Conservation (phyloP, 2,888 invertebrate species). For the Celastrina argiolus region DNA sequence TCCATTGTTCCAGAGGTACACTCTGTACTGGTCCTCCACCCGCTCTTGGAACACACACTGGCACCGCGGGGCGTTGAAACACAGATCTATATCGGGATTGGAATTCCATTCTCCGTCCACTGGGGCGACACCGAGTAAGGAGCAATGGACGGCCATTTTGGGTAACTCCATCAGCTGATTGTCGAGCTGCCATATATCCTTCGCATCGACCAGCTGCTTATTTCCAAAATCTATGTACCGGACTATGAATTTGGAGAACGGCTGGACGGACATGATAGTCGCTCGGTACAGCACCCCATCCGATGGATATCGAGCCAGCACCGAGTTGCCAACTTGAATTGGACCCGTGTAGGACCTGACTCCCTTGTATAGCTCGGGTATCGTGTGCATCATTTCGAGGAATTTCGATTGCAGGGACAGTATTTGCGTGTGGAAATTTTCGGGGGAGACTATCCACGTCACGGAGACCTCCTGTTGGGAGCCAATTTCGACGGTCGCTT, state of each 20-base stretch:
- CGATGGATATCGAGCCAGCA: conserved; percentile 83
- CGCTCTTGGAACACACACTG: conserved; percentile 76
- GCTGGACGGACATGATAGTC: conserved; percentile 77
- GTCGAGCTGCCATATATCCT: conserved; percentile 84
- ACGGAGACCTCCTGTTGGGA: conserved; percentile 78
- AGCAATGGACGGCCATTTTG: conserved; percentile 83
- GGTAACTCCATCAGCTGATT: conserved; percentile 81
- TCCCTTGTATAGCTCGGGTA: conserved; percentile 82
- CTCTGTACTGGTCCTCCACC: conserved; percentile 65
- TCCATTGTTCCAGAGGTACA: conserved; percentile 69
- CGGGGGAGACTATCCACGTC: conserved; percentile 87
- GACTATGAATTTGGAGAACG: conserved; percentile 80
- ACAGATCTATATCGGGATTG: conserved; percentile 72
- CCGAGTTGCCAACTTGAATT: conserved; percentile 79
- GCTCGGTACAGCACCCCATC: conserved; percentile 86
- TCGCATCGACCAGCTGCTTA: conserved; percentile 78
- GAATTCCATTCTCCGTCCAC: conserved; percentile 78
- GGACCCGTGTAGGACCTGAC: conserved; percentile 58
- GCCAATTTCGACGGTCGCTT: conserved; percentile 67
- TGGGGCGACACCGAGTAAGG: conserved; percentile 79
- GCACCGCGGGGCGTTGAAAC: conserved; percentile 79
- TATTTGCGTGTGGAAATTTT: conserved; percentile 82
- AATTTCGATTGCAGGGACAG: conserved; percentile 75
- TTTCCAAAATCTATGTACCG: conserved; percentile 88
- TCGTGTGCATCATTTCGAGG: conserved; percentile 82